Percentiles rank a stretch among this genome's conserved stretches.
Evolutionary conservation across 2,888 invertebrate species (phyloP).

Genomic region (Xestia rhomboidea): DNA sequence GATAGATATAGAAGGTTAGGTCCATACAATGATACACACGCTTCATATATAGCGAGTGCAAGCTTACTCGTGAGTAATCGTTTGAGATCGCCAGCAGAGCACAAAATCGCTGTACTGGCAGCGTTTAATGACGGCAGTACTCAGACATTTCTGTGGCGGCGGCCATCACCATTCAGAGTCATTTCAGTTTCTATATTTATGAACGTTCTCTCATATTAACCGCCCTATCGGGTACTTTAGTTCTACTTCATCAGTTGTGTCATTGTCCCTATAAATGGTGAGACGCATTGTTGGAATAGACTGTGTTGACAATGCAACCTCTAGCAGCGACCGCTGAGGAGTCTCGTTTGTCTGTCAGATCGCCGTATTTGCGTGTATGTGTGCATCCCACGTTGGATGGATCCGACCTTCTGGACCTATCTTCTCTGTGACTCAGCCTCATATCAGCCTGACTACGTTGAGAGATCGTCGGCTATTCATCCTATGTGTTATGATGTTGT

Average conservation of each 20-base stretch:
- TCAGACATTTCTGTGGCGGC: not conserved
- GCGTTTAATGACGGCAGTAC: not conserved
- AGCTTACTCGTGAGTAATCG: not conserved
- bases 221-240: not conserved
- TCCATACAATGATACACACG: not conserved
- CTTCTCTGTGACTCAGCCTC: slow-evolving; percentile 24
- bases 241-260: not conserved
- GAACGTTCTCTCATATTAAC: not conserved
- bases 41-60: not conserved
- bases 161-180: not conserved
- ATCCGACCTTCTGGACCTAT: not conserved
- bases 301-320: not conserved
- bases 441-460: slow-evolving; percentile 55
- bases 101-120: not conserved
- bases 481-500: slow-evolving; percentile 61
- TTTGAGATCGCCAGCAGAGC: not conserved
- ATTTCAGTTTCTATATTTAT: not conserved
- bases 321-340: not conserved
- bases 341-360: not conserved
- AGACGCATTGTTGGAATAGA: not conserved
- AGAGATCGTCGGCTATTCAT: slow-evolving; percentile 63
- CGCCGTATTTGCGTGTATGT: not conserved
- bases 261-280: not conserved
- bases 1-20: slow-evolving; percentile 22
- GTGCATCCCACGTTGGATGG: no score